Evolutionary conservation across 2,113 vertebrate species (phyloP).

Genomic region (Microcebus lehilahytsara): DNA sequence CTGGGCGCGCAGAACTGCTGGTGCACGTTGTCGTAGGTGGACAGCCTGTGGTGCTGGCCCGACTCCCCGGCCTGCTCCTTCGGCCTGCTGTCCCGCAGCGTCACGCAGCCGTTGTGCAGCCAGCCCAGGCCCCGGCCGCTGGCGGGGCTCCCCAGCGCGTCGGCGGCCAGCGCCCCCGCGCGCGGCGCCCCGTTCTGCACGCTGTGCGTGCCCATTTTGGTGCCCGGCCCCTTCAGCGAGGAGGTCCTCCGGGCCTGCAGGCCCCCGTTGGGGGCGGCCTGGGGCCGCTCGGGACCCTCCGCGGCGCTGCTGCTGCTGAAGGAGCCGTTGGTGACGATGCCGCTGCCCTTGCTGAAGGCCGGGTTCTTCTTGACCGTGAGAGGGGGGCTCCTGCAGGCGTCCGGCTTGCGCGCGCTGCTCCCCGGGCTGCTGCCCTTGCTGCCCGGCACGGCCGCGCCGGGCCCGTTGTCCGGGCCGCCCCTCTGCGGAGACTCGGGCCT

Average conservation of each 20-base stretch:
- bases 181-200: constrained; percentile 88
- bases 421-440: constrained; percentile 90
- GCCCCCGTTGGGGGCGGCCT: constrained; percentile 83
- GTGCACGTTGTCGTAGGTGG: constrained; percentile 98
- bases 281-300: constrained; percentile 89
- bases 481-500: constrained; percentile 88
- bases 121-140: constrained; percentile 86
- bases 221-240: constrained; percentile 90
- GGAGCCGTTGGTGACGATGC: constrained; percentile 97
- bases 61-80: constrained; percentile 84
- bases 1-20: constrained; percentile 89
- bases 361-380: constrained; percentile 95
- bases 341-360: constrained; percentile 95
- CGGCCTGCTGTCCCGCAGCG: constrained; percentile 90
- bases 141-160: constrained; percentile 81
- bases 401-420: constrained; percentile 88
- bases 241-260: constrained; percentile 87
- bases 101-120: constrained; percentile 91
- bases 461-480: constrained; percentile 85
- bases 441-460: constrained; percentile 80
- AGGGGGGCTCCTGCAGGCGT: constrained; percentile 92
- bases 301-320: constrained; percentile 92
- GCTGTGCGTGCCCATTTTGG: constrained; percentile 95
- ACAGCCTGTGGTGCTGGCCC: constrained; percentile 92
- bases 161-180: constrained; percentile 89